Evolutionary conservation across 2,113 vertebrate species (phyloP).

Genomic region (Laticauda colubrina): DNA sequence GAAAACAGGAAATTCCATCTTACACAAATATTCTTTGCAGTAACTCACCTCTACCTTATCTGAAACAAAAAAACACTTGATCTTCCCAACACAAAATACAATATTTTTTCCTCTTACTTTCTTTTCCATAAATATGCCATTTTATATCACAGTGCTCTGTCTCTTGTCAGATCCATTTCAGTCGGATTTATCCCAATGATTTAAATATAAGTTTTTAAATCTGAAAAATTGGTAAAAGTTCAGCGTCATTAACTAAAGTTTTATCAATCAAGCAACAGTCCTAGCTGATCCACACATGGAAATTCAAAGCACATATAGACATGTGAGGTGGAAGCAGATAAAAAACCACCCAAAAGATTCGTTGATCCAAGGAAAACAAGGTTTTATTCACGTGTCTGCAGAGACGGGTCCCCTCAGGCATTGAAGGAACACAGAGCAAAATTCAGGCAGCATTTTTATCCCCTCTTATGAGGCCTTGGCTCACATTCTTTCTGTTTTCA

Average conservation of each 20-base stretch:
- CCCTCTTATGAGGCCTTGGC: no score
- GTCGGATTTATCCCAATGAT: no score
- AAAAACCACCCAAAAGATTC: no score
- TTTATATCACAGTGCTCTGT: neutral
- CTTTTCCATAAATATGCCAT: neutral
- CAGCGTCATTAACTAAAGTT: neutral
- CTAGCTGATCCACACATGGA: neutral
- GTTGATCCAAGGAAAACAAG: no score
- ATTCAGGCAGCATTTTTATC: no score
- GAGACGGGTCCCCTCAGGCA: no score
- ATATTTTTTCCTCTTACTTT: neutral
- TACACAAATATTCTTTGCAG: neutral
- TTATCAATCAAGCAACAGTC: neutral
- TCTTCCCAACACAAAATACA: neutral
- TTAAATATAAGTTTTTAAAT: neutral
- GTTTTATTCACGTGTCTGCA: no score
- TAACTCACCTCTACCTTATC: neutral
- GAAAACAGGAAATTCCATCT: neutral
- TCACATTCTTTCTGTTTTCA: no score
- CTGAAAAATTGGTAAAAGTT: neutral
- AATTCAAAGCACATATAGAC: neutral
- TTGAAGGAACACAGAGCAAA: no score
- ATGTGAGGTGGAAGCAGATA: no score
- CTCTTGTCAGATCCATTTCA: neutral
- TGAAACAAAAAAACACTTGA: neutral